Conservation (phyloP, 2,797 vertebrate genomes). For the Chelonia mydas region DNA sequence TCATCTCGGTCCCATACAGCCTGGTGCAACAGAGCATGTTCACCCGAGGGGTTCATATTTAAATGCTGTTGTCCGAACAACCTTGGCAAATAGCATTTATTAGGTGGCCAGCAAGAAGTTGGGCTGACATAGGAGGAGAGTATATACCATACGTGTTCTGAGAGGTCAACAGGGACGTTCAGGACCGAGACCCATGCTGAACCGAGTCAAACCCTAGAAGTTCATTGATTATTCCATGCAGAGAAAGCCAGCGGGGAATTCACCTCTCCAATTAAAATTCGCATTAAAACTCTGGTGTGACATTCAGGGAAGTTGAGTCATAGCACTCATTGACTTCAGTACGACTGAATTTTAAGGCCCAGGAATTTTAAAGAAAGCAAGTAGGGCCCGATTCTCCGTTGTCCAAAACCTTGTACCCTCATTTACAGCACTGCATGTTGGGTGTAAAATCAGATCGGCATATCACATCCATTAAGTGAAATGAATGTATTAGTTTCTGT, state of each 20-base stretch:
- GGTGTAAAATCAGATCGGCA: background rate
- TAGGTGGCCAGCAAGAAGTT: background rate
- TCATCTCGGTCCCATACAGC: background rate
- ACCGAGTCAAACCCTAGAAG: background rate
- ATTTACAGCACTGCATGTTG: background rate
- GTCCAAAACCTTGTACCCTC: no score
- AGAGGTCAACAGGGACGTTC: background rate
- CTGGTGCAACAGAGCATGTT: background rate
- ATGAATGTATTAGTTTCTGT: background rate
- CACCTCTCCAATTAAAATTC: slow-evolving; percentile 6
- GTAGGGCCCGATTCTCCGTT: no score
- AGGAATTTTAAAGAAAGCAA: background rate
- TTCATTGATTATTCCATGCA: background rate
- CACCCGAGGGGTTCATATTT: background rate
- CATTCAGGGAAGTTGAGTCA: background rate
- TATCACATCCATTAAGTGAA: background rate
- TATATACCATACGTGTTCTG: background rate
- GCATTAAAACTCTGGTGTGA: background rate
- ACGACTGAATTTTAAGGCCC: background rate
- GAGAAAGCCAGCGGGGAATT: background rate
- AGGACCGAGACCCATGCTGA: background rate
- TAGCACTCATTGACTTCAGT: background rate
- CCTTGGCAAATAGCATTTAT: background rate
- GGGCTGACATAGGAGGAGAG: background rate
- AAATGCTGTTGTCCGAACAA: slow-evolving; percentile 18